Percentiles rank a stretch among this genome's conserved stretches.
These are phyloP conservation scores for Lasioglossum villosulum DNA, from an alignment of 2,888 invertebrate species.

Conservation along the genomic window DNA sequence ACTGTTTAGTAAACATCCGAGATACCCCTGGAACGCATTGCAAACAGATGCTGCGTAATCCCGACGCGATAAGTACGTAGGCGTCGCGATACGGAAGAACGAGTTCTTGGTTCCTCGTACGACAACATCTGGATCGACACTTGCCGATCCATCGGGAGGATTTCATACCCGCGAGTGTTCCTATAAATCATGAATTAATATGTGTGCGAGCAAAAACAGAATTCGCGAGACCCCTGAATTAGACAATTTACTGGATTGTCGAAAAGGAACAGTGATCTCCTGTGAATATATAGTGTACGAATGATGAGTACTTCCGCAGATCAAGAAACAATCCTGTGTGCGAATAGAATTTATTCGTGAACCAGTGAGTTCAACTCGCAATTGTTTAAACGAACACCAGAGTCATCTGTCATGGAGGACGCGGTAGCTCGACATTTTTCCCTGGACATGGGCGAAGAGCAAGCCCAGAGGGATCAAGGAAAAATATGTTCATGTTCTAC, in stretches of 20 bases:
- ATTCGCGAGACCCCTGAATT: neutral
- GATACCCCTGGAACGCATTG: slow-evolving; percentile 25
- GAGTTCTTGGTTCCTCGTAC: neutral
- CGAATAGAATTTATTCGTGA: neutral
- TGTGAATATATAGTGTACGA: neutral
- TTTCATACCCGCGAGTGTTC: neutral
- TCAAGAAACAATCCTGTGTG: neutral
- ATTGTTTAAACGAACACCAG: neutral
- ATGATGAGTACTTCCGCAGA: neutral
- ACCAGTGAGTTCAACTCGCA: too few relatives aligned
- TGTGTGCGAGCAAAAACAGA: neutral
- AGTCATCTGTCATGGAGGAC: neutral
- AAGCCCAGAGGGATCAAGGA: neutral
- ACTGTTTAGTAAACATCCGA: slow-evolving; percentile 33
- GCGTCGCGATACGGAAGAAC: neutral
- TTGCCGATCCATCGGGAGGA: neutral
- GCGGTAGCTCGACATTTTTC: neutral
- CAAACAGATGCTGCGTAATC: slow-evolving; percentile 40
- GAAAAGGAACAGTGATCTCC: neutral
- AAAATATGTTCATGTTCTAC: neutral
- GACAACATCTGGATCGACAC: neutral
- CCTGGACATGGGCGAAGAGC: neutral
- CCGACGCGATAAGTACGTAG: slow-evolving; percentile 17
- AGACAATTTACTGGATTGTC: neutral
- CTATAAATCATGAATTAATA: neutral